These are phyloP conservation scores for human (Homo sapiens) DNA, from an alignment of 2,113 vertebrate genomes.

Conservation along the genomic window DNA sequence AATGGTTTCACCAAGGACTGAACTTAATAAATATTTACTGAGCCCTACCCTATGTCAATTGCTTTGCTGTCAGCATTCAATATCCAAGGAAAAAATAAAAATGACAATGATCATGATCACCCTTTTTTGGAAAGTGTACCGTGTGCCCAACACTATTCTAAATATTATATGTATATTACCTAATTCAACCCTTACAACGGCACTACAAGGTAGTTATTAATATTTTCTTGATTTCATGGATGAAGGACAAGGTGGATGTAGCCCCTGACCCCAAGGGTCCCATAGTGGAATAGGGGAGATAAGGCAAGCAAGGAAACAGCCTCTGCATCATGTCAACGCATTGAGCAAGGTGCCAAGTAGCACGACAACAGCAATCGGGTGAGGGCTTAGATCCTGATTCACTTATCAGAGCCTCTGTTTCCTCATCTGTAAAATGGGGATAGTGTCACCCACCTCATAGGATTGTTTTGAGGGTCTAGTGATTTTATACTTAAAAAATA, in stretches of 20 bases:
- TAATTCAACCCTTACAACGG: background rate
- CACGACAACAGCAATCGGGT: background rate
- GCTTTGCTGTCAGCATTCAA: background rate
- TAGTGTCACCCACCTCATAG: background rate
- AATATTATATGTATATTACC: background rate
- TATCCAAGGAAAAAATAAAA: background rate
- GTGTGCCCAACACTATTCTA: background rate
- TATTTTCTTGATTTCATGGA: background rate
- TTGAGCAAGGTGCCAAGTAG: background rate
- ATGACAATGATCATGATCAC: background rate
- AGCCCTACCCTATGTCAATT: background rate
- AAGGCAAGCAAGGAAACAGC: background rate
- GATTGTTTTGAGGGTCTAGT: background rate
- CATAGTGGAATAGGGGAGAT: background rate
- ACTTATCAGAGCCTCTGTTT: background rate
- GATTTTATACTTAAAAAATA: background rate
- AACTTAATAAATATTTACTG: background rate
- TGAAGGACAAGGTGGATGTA: background rate
- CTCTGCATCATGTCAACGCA: accelerated
- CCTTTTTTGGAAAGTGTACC: background rate
- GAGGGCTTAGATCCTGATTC: background rate
- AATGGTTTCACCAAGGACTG: background rate
- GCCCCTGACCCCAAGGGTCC: background rate
- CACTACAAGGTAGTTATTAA: background rate
- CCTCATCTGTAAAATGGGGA: background rate